Percentiles rank a stretch among this genome's conserved stretches.
These are phyloP conservation scores for Crossaster papposus DNA, from an alignment of 53 echinoderm and acorn worm species.

Conservation along the genomic window DNA sequence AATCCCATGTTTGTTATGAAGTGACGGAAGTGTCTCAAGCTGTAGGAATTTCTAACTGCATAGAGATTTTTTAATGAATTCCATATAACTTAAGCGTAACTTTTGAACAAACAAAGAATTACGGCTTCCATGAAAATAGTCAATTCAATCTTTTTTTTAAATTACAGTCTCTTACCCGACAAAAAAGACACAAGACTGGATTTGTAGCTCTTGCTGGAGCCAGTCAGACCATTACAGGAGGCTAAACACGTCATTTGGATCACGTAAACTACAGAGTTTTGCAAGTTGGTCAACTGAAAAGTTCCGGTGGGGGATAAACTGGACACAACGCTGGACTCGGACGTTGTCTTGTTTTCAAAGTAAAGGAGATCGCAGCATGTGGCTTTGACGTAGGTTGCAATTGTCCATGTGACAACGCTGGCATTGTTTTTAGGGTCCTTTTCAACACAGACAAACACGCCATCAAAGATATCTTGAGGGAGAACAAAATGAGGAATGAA, in stretches of 20 bases:
- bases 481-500: neutral
- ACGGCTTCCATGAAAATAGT: too few relatives aligned
- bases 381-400: slow-evolving; percentile 13
- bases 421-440: slow-evolving; percentile 35
- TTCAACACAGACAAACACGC: slow-evolving; percentile 48
- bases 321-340: neutral
- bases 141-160: neutral
- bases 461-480: slow-evolving; percentile 45
- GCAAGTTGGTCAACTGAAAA: slow-evolving; percentile 23
- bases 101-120: too few relatives aligned
- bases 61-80: too few relatives aligned
- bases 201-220: slow-evolving; percentile 21
- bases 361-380: slow-evolving; percentile 43
- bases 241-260: slow-evolving; percentile 43
- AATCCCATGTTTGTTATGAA: too few relatives aligned
- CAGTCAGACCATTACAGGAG: neutral
- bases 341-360: slow-evolving; percentile 4
- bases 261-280: neutral
- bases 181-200: slow-evolving; percentile 41
- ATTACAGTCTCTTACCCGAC: slow-evolving; percentile 45
- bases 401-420: slow-evolving; percentile 45
- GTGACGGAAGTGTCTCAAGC: too few relatives aligned
- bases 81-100: too few relatives aligned
- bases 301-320: slow-evolving; percentile 43
- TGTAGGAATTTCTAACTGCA: too few relatives aligned